Evolutionary conservation across 1,140 invertebrate genomes (phyloP), one percentile per base, ranked within the genome.

Genomic region (Nebria ingens): DNA sequence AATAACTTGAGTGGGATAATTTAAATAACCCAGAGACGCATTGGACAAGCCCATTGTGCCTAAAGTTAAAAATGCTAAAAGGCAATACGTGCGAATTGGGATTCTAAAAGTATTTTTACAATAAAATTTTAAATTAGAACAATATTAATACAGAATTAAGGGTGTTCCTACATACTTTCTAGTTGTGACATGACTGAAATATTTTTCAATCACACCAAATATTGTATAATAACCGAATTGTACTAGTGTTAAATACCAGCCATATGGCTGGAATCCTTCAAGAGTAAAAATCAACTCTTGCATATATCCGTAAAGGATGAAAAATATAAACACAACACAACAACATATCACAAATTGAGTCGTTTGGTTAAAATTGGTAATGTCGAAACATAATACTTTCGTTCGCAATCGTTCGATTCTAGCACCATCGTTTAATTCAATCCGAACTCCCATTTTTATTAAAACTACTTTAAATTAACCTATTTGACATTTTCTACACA

Each of bases 1-100:
- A 62, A 94, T 93, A n/a, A 94, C 83, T 73, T 88, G 79, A 1
- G 91, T 94, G 17, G 95, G 93, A 73, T 97, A 98, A 72, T 97
- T 98, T 0, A 98, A 73, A 71, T 96, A 96, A 40, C 88, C 92
- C n/a, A 97, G 74, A 3, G 93, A 93, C 11, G 92, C 83, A 74
- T 98, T 97, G 2, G 93, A 97, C 62, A 97, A 81, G 1, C 92
- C 92, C 91, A 98, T 98, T 11, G 94, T 97, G 0, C 90, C 91
- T 3, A 97, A 76, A 0, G 93, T 95, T 20, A 97, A 70, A 22
- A 91, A 78, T 38, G 92, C 92, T 51, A 97, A 71, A 29, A 94
- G 64, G 45, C 81, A 71, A 73, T 97, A 98, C 0, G 81, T 86
- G 62, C 73, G 79, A 57, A 93, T 64, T 9, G 93, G 91, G 64